A percentile compares a stretch with the other conserved stretches of the same genome.
phyloP scores from a whole-genome alignment of 2,888 invertebrate genomes.

The Linnaemya vulpina region DNA sequence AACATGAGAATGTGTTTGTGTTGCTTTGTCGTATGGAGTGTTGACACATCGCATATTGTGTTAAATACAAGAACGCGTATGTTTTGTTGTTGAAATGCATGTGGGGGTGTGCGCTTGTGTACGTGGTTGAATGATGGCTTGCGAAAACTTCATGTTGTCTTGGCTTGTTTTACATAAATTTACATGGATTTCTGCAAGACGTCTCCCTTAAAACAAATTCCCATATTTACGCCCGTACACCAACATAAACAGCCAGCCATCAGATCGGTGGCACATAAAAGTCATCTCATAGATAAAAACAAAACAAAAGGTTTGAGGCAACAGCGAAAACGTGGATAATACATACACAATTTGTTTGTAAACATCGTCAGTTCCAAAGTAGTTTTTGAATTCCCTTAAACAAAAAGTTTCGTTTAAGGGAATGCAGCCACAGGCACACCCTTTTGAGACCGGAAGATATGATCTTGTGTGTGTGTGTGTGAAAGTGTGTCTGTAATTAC shows the following conservation, averaged over 20 bases:
- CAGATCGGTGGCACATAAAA: slow-evolving; percentile 56
- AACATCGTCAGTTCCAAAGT: too few relatives aligned
- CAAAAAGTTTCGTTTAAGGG: too few relatives aligned
- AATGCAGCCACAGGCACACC: too few relatives aligned
- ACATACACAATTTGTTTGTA: background rate
- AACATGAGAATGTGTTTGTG: background rate
- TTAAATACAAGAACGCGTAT: slow-evolving; percentile 45
- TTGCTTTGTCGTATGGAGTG: slow-evolving; percentile 18
- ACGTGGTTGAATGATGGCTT: slow-evolving; percentile 6
- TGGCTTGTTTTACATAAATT: slow-evolving; percentile 64
- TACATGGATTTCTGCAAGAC: slow-evolving; percentile 42
- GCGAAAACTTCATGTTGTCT: slow-evolving; percentile 51
- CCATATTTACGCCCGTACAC: background rate
- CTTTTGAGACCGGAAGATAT: too few relatives aligned
- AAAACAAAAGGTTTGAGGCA: too few relatives aligned
- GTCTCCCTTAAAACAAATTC: background rate
- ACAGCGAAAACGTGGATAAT: background rate
- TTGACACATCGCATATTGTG: slow-evolving; percentile 56
- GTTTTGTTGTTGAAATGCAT: slow-evolving; percentile 16
- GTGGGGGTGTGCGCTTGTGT: background rate
- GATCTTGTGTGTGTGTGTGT: too few relatives aligned
- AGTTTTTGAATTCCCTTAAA: too few relatives aligned
- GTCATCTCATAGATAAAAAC: slow-evolving; percentile 36
- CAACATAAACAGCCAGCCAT: slow-evolving; percentile 7
- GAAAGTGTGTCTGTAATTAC: too few relatives aligned